Percentiles rank a stretch among this genome's conserved stretches.
Evolutionary conservation across 2,888 invertebrate species (phyloP).

Genomic region (Torymus tubicola): DNA sequence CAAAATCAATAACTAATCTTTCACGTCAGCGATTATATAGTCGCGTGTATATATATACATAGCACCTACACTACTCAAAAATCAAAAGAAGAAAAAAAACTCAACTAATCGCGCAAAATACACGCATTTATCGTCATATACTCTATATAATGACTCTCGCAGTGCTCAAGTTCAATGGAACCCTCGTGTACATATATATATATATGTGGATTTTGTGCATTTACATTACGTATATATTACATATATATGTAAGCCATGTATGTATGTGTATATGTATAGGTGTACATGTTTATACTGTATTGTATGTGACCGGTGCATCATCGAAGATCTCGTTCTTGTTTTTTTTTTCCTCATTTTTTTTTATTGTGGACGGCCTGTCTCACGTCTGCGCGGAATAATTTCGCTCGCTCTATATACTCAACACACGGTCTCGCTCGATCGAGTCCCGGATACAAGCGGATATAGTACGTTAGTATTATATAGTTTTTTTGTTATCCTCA

Average conservation of each 20-base stretch:
- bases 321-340: not conserved
- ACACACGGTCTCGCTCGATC: constrained; percentile 28
- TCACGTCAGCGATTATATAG: no score
- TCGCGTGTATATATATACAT: no score
- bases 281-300: no score
- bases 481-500: not conserved
- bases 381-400: constrained; percentile 47
- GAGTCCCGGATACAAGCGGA: constrained; percentile 13
- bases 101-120: not conserved
- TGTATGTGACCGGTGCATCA: constrained; percentile 13
- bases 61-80: no score
- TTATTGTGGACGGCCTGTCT: constrained; percentile 55
- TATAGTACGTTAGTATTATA: no score
- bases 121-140: not conserved
- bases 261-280: no score
- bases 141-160: no score
- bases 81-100: not conserved
- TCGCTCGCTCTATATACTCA: not conserved
- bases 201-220: constrained; percentile 4
- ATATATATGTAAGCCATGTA: not conserved
- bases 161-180: constrained; percentile 4
- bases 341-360: constrained; percentile 2
- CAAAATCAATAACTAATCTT: no score
- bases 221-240: constrained; percentile 25
- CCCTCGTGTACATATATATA: no score